These are phyloP conservation scores for Engraulis encrasicolus DNA, from an alignment of 2,113 vertebrate genomes.

Conservation along the genomic window DNA sequence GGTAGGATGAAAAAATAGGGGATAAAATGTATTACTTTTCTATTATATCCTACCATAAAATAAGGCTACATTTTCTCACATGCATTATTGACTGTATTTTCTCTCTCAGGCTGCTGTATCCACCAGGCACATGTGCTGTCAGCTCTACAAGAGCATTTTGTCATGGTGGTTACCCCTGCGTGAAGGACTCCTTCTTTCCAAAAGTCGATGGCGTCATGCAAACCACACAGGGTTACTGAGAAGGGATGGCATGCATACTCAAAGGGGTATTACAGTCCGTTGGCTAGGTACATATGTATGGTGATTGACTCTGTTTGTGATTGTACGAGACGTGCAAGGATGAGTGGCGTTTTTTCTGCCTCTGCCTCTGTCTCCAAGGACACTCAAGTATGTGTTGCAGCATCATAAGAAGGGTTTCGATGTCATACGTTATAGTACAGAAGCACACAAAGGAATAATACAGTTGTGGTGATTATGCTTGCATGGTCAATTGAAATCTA, in stretches of 20 bases:
- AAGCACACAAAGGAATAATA: neutral
- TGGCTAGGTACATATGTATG: conserved; percentile 23
- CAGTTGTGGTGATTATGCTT: neutral
- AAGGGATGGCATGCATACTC: conserved; percentile 19
- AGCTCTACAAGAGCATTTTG: conserved; percentile 27
- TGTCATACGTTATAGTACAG: neutral
- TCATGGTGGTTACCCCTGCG: conserved; percentile 39
- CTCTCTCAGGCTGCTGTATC: neutral
- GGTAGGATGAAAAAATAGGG: no score
- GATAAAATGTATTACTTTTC: no score
- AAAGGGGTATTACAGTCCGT: conserved; percentile 16
- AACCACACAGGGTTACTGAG: conserved; percentile 46
- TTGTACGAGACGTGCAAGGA: conserved; percentile 19
- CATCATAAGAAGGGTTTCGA: neutral
- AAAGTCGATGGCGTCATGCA: conserved; percentile 40
- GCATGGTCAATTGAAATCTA: neutral
- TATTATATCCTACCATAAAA: no score
- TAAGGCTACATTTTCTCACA: conserved; percentile 16
- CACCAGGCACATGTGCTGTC: neutral
- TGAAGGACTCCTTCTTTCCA: conserved; percentile 38
- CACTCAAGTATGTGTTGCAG: neutral
- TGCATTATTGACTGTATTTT: neutral
- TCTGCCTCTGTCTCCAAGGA: neutral
- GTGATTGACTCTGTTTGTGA: conserved; percentile 38
- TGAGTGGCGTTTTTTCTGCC: conserved; percentile 26